Base-by-base conservation (phyloP, 2,888 invertebrate genomes). In the Diaphora mendica region DNA sequence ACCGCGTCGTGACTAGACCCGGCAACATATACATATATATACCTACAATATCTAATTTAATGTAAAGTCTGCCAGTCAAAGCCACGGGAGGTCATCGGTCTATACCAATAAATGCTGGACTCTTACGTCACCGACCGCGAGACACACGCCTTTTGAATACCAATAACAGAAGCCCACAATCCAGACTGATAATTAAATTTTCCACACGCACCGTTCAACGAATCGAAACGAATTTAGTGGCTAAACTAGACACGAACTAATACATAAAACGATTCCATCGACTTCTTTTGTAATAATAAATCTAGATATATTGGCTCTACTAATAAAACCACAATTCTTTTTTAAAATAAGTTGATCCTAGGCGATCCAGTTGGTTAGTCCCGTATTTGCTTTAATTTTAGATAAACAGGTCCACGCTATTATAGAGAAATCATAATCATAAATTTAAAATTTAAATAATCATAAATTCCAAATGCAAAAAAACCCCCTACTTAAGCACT, bases 131-230 rank as follows among this genome's bases (percentile, higher is more conserved):
- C 81, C 91, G 86, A 86, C 87, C 88, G 92, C 86, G 90, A 90
- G 91, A 89, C 91, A 88, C 83, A 94, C 95, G 93, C 88, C 86
- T 88, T 88, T 89, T 89, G 95, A 94, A 95, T 95, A 94, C 90
- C 91, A 94, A 95, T 91, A 89, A 92, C 88, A 85, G 85, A 87
- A 87, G 87, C 88, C 89, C 89, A 90, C 84, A 89, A 89, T 87
- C 89, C 86, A 90, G 89, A 89, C 87, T 87, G 89, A 92, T 94
- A 93, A 95, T 95, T 94, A 94, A 92, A 94, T 93, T 95, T 94
- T 92, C 93, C 91, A 93, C 94, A 90, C 92, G 88, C 90, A 87
- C 86, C 78, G 83, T 84, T 86, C 86, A 83, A 88, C 87, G 81
- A 84, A 76, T 77, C 85, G 87, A 85, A 91, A 91, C 88, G 87